phyloP scores from a whole-genome alignment of 1,140 invertebrate species.

The Atopsyche davidsoni region DNA sequence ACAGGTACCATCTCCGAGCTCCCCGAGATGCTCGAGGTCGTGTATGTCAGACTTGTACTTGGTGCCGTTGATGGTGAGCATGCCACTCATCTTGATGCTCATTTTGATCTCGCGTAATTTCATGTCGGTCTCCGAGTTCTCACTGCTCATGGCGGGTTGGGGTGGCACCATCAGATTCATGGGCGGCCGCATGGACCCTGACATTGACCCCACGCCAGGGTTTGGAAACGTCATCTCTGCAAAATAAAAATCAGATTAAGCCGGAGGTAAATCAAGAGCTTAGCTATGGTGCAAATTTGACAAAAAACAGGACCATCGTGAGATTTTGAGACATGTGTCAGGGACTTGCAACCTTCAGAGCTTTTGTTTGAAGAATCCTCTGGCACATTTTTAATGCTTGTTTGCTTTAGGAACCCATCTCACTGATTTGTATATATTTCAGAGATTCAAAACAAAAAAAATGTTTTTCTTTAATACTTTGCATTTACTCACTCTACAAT shows the following conservation, averaged over 20 bases:
- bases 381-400: too few relatives aligned
- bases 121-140: conserved; percentile 59
- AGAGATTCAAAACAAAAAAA: too few relatives aligned
- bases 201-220: not conserved
- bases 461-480: too few relatives aligned
- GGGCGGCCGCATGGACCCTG: conserved; percentile 32
- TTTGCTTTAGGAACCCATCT: too few relatives aligned
- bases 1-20: conserved; percentile 92
- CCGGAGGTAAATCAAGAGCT: not conserved
- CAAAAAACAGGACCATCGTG: not conserved
- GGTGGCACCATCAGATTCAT: conserved; percentile 49
- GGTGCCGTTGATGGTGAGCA: conserved; percentile 73
- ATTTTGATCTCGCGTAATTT: conserved; percentile 74
- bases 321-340: too few relatives aligned
- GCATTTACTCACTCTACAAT: too few relatives aligned
- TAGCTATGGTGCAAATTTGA: not conserved
- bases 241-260: conserved; percentile 24
- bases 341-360: too few relatives aligned
- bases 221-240: conserved; percentile 47
- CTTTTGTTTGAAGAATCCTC: too few relatives aligned
- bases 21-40: conserved; percentile 82
- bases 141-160: conserved; percentile 48
- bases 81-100: conserved; percentile 78
- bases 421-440: too few relatives aligned
- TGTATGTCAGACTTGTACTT: conserved; percentile 79